Evolutionary conservation across 2,797 vertebrate species (phyloP).

Genomic region (Oryzias sinensis): DNA sequence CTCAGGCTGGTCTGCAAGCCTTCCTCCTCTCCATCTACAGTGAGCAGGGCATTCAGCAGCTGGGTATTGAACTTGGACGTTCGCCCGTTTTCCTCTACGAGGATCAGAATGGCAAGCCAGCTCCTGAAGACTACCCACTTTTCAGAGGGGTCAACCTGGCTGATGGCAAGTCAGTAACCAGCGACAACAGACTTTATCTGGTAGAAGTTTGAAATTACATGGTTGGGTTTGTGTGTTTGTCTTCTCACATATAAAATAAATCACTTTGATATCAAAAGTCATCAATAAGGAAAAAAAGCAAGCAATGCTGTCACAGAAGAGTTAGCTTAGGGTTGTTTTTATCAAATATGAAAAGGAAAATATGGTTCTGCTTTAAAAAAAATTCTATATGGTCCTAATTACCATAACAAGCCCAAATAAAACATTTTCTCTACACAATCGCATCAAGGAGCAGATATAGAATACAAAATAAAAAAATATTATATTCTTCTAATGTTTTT

Average conservation of each 20-base stretch:
- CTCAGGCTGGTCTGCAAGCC: constrained; percentile 83
- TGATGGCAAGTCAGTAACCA: constrained; percentile 86
- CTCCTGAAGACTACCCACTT: constrained; percentile 85
- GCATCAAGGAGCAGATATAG: too few species aligned
- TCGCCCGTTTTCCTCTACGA: constrained; percentile 89
- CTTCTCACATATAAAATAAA: not conserved
- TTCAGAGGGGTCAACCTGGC: constrained; percentile 88
- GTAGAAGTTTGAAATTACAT: constrained; percentile 42
- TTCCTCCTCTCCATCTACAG: constrained; percentile 90
- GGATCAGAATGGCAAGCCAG: constrained; percentile 85
- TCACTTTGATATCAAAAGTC: too few species aligned
- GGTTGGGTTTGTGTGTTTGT: constrained; percentile 3
- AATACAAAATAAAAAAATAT: too few species aligned
- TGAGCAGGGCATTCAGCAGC: constrained; percentile 85
- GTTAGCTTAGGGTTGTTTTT: too few species aligned
- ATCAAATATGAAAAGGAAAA: too few species aligned
- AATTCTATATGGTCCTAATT: too few species aligned
- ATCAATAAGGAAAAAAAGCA: too few species aligned
- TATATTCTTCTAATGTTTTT: too few species aligned
- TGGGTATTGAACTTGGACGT: constrained; percentile 87
- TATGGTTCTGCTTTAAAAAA: too few species aligned
- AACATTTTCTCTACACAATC: too few species aligned
- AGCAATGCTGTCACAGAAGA: too few species aligned
- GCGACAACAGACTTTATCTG: constrained; percentile 48
- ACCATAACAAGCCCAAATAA: too few species aligned